Conservation (phyloP, 2,113 vertebrate species). For the Limanda limanda region DNA sequence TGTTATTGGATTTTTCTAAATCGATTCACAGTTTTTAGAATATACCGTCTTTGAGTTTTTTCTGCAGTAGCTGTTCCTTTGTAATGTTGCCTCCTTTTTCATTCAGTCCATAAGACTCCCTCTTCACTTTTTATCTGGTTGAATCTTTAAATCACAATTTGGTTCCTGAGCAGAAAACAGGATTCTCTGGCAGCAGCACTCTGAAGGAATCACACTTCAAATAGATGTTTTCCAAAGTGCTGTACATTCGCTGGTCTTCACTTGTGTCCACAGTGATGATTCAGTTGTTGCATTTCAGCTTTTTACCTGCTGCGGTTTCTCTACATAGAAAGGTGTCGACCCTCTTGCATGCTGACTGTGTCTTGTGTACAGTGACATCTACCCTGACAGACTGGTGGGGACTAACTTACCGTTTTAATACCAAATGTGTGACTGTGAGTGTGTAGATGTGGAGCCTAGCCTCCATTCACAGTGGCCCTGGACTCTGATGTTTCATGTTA, state of each 20-base stretch:
- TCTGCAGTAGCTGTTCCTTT: too few species aligned
- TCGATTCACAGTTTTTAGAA: too few species aligned
- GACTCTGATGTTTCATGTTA: constrained; percentile 48
- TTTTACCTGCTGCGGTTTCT: neutral
- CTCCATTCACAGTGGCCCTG: neutral
- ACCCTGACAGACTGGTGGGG: neutral
- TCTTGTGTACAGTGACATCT: constrained; percentile 11
- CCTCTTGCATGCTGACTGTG: constrained; percentile 35
- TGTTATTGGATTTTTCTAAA: too few species aligned
- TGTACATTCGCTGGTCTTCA: neutral
- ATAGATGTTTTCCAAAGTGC: neutral
- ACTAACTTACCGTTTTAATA: neutral
- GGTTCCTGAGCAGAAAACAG: too few species aligned
- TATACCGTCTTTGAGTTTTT: too few species aligned
- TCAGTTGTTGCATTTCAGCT: neutral
- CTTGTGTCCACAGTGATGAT: neutral
- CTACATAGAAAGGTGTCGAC: neutral
- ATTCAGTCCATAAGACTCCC: too few species aligned
- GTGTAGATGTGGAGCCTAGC: neutral
- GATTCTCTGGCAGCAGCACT: neutral
- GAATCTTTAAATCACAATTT: too few species aligned
- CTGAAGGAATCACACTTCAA: neutral
- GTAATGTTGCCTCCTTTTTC: too few species aligned
- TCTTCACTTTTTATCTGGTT: too few species aligned
- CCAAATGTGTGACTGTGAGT: constrained; percentile 16